Conservation (phyloP, 2,113 vertebrate species). For the Oreamnos americanus region DNA sequence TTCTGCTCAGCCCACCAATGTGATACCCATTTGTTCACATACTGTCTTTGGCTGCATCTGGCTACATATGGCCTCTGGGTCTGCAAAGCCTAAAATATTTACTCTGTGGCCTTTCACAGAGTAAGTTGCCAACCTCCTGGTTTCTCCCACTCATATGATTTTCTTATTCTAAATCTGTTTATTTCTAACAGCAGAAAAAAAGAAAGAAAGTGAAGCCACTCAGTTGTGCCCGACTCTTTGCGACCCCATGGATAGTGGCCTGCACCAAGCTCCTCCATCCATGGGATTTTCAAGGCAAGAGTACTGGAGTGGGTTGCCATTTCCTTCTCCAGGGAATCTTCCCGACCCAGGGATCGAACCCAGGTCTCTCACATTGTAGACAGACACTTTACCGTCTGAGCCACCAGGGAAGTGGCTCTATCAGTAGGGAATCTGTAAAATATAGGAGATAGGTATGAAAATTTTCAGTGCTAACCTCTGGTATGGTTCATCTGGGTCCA, state of each 20-base stretch:
- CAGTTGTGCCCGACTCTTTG: no score
- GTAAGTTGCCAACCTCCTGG: not conserved
- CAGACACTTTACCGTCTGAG: no score
- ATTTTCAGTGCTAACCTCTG: not conserved
- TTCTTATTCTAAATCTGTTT: not conserved
- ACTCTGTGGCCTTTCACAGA: not conserved
- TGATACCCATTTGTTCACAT: not conserved
- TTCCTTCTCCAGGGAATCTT: no score
- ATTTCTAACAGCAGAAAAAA: not conserved
- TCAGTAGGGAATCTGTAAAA: not conserved
- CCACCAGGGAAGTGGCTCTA: not conserved
- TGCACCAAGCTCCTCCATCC: no score
- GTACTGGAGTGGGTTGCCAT: no score
- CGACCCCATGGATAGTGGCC: no score
- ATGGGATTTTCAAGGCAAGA: no score
- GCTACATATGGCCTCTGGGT: not conserved
- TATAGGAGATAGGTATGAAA: not conserved
- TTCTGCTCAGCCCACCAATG: fast-evolving
- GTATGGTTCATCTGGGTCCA: not conserved
- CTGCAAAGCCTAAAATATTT: not conserved
- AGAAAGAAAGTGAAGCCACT: no score
- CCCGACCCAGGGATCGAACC: no score
- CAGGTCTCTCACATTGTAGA: no score
- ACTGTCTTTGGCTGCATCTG: not conserved
- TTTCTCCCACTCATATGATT: not conserved